Evolutionary conservation across 2,797 vertebrate species (phyloP), one percentile per base, ranked within the genome.

Genomic region (Heterohyrax brucei): DNA sequence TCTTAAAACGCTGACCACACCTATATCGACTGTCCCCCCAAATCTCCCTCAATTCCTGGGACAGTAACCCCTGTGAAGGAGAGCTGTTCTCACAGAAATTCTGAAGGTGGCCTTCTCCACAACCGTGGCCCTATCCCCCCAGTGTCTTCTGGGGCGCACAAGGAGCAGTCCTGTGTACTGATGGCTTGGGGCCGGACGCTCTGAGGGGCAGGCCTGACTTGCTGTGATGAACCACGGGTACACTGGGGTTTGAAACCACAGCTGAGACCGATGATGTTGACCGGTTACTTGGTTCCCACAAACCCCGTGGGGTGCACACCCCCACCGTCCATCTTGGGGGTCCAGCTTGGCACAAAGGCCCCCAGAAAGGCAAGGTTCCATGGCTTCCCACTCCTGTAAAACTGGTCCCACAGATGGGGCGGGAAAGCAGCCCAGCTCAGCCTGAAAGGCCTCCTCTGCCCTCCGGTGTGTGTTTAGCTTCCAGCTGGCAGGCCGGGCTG

Each of bases 191-290:
- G 98, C 97, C 97, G 97, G 97, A 97, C 97, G 98, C 98, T 98
- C 96, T 56, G 89, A 98, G 98, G 98, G 98, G 98, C 92, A 78
- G 97, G 98, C 97, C 96, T 98, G 98, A 98, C 98, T 98, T 98
- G 98, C 98, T 97, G 97, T 99, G 98, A 99, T 98, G 98, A 98
- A 99, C 98, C 98, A 98, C 96, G 95, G 98, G 98, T 97, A 98
- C 98, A 96, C 98, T 98, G 97, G 97, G 91, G 98, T 98, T 97
- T 98, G 98, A 98, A 98, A 98, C 98, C 97, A 98, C 98, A 99
- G 98, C 98, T 98, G 98, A 99, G 98, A 98, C 98, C 94, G 97
- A 98, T 98, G 98, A 98, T 96, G 97, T 98, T 98, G 98, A 98
- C 99, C 98, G 98, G 98, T 98, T 85, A 93, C 96, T 90, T 98